Evolutionary conservation across 2,888 invertebrate species (phyloP).

Genomic region (Stenotaenia linearis): DNA sequence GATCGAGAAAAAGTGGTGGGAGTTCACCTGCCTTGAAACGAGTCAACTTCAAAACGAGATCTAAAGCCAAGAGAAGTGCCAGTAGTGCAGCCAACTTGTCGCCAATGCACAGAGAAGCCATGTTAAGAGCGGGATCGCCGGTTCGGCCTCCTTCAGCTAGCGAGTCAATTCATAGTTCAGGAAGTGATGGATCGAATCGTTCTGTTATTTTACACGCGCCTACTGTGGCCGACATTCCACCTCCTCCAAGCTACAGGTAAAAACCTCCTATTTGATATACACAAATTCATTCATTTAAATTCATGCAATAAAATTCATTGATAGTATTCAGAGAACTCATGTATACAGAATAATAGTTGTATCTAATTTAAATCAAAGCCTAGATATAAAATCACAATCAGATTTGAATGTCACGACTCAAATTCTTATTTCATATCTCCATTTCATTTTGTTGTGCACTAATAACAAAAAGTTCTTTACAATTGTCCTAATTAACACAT

Average conservation of each 20-base stretch:
- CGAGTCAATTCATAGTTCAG: constrained; percentile 37
- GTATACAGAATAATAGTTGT: too few species aligned
- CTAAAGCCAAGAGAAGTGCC: constrained; percentile 37
- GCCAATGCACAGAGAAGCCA: constrained; percentile 41
- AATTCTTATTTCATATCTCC: too few species aligned
- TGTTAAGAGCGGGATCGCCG: constrained; percentile 33
- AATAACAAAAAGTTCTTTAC: too few species aligned
- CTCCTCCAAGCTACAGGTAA: constrained; percentile 35
- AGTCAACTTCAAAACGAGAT: constrained; percentile 37
- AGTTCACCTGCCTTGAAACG: constrained; percentile 33
- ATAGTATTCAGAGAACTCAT: too few species aligned
- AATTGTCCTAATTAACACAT: too few species aligned
- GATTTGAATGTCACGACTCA: too few species aligned
- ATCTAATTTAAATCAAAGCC: too few species aligned
- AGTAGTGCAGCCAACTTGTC: constrained; percentile 38
- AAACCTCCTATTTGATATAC: too few species aligned
- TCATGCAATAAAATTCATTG: too few species aligned
- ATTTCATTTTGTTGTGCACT: too few species aligned
- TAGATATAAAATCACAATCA: too few species aligned
- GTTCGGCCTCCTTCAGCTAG: constrained; percentile 33
- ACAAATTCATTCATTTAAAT: too few species aligned
- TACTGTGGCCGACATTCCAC: constrained; percentile 78
- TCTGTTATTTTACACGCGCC: constrained; percentile 80
- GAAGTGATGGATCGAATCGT: constrained; percentile 57
- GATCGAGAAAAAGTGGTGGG: constrained; percentile 24